A percentile compares a stretch with the other conserved stretches of the same genome.
phyloP scores from a whole-genome alignment of 2,113 vertebrate species.

The Oreochromis niloticus region DNA sequence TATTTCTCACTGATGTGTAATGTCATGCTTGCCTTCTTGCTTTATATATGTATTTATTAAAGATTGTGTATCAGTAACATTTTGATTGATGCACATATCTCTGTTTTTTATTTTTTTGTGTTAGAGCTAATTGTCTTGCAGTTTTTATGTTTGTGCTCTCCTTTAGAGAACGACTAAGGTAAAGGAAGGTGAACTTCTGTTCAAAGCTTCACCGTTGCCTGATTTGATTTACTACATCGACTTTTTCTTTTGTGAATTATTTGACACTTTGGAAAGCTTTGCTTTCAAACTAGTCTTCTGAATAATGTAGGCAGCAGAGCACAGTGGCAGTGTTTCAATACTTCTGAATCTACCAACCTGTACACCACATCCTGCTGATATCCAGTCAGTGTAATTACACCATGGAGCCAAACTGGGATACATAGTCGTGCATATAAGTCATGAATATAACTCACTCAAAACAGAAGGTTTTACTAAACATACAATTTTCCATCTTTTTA shows the following conservation, averaged over 20 bases:
- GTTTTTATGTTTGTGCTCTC: not conserved
- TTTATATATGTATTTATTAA: not conserved
- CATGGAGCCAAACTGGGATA: not conserved
- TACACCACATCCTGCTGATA: not conserved
- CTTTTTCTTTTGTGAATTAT: not conserved
- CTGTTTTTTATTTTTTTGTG: not conserved
- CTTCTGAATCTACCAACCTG: not conserved
- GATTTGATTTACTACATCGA: not conserved
- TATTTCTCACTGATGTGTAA: not conserved
- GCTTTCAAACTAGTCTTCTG: not conserved
- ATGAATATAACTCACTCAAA: not conserved
- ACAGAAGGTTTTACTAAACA: not conserved
- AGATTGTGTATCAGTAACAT: not conserved
- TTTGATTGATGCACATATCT: not conserved
- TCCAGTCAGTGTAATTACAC: not conserved
- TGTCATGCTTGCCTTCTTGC: not conserved
- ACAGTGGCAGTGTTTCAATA: not conserved
- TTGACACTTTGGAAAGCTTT: not conserved
- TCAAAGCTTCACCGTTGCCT: not conserved
- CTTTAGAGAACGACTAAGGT: not conserved
- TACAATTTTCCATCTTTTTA: not conserved
- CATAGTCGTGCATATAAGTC: not conserved
- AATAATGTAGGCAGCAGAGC: not conserved
- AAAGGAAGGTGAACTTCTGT: not conserved
- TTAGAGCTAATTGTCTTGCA: not conserved